A percentile compares a stretch with the other conserved stretches of the same genome.
Conservation (phyloP, 2,797 vertebrate species). For the Parauchenoglanis punctatus region DNA sequence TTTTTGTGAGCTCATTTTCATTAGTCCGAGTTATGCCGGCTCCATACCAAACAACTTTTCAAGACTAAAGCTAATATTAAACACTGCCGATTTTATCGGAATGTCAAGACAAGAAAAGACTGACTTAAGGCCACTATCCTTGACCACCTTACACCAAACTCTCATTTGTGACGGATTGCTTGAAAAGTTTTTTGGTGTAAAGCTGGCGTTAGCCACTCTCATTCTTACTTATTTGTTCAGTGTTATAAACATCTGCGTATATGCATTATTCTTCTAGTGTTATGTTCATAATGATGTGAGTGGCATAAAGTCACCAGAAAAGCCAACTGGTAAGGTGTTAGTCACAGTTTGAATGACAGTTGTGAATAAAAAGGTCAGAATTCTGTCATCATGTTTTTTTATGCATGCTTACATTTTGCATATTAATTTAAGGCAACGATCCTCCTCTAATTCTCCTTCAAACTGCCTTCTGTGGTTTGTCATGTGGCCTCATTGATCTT, state of each 20-base stretch:
- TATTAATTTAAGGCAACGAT: background rate
- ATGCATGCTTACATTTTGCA: background rate
- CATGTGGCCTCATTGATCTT: background rate
- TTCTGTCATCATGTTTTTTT: background rate
- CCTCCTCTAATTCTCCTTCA: background rate
- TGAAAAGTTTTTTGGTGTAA: too few species aligned
- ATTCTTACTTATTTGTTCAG: background rate
- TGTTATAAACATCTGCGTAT: background rate
- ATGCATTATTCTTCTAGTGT: background rate
- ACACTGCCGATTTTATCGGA: too few species aligned
- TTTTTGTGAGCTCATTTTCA: too few species aligned
- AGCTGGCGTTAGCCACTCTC: too few species aligned
- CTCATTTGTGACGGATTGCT: too few species aligned
- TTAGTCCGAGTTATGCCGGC: too few species aligned
- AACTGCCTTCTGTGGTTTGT: background rate
- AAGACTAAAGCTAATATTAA: too few species aligned
- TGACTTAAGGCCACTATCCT: too few species aligned
- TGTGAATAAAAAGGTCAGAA: background rate
- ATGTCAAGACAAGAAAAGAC: too few species aligned
- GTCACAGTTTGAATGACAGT: background rate
- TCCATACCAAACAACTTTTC: too few species aligned
- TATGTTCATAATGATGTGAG: background rate
- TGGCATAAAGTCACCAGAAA: background rate
- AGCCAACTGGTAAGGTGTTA: background rate
- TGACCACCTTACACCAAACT: too few species aligned